Percentiles rank a stretch among this genome's conserved stretches.
Conservation (phyloP, 2,888 invertebrate genomes). For the Gastrophysa polygoni region DNA sequence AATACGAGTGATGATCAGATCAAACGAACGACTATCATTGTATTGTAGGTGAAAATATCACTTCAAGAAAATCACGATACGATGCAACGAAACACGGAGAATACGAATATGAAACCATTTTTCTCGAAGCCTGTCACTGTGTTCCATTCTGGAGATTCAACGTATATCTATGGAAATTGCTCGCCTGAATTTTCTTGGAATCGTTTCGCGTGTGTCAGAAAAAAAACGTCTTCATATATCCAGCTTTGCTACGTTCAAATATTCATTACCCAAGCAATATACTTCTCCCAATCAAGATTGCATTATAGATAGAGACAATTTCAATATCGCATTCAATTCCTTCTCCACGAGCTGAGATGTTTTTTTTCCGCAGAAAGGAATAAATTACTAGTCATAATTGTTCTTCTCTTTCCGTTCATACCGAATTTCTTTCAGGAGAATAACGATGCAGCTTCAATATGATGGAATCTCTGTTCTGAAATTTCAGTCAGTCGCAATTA, state of each 20-base stretch:
- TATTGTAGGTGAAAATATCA: too few species aligned
- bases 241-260: conserved; percentile 53
- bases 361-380: conserved; percentile 44
- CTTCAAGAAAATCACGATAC: too few species aligned
- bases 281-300: conserved; percentile 59
- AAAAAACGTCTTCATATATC: conserved; percentile 38
- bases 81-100: too few species aligned
- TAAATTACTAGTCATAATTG: conserved; percentile 49
- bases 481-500: neutral
- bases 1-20: too few species aligned
- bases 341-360: conserved; percentile 48
- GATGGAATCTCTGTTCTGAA: neutral
- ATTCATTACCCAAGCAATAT: conserved; percentile 56
- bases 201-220: conserved; percentile 33
- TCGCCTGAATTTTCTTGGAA: conserved; percentile 25
- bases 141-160: neutral
- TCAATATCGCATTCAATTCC: conserved; percentile 59
- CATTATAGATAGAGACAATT: conserved; percentile 59
- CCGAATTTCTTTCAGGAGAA: conserved; percentile 28
- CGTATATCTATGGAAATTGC: conserved; percentile 24
- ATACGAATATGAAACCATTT: too few species aligned
- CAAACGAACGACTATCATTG: too few species aligned
- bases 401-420: conserved; percentile 36
- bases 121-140: neutral
- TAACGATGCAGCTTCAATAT: neutral